Evolutionary conservation across 2,797 vertebrate genomes (phyloP).

Genomic region (Cryptoprocta ferox): DNA sequence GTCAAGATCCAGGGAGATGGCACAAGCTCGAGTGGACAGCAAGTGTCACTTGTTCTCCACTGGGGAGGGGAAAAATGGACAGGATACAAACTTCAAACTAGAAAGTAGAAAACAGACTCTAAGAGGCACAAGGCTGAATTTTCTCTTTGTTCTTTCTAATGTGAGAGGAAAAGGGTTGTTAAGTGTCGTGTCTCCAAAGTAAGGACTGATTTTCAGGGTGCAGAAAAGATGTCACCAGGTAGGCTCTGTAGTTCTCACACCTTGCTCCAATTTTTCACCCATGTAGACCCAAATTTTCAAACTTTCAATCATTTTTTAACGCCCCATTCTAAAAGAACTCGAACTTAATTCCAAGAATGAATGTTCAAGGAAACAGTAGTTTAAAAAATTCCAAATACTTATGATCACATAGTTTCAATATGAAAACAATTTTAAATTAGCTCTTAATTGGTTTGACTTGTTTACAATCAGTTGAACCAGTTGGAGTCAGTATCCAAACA

Average conservation of each 20-base stretch:
- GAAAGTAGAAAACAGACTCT: background rate
- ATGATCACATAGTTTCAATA: background rate
- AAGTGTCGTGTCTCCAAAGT: background rate
- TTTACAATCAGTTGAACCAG: background rate
- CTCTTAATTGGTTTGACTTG: background rate
- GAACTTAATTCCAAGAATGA: background rate
- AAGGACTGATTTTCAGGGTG: background rate
- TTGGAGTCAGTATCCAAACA: background rate
- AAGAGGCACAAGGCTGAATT: background rate
- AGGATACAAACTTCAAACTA: background rate
- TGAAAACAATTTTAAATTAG: background rate
- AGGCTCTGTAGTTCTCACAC: background rate
- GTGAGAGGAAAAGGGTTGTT: background rate
- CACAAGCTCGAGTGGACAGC: background rate
- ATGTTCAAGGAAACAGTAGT: background rate
- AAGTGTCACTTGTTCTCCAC: background rate
- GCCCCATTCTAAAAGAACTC: background rate
- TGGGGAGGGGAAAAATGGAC: background rate
- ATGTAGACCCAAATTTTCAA: background rate
- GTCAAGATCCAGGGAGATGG: background rate
- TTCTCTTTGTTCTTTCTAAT: background rate
- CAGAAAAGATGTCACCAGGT: background rate
- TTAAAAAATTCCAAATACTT: constrained; percentile 1
- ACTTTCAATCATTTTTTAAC: background rate
- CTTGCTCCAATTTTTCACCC: background rate